A percentile compares a stretch with the other conserved stretches of the same genome.
These are phyloP conservation scores for Megaceryle alcyon DNA, from an alignment of 2,797 vertebrate species.

Conservation along the genomic window DNA sequence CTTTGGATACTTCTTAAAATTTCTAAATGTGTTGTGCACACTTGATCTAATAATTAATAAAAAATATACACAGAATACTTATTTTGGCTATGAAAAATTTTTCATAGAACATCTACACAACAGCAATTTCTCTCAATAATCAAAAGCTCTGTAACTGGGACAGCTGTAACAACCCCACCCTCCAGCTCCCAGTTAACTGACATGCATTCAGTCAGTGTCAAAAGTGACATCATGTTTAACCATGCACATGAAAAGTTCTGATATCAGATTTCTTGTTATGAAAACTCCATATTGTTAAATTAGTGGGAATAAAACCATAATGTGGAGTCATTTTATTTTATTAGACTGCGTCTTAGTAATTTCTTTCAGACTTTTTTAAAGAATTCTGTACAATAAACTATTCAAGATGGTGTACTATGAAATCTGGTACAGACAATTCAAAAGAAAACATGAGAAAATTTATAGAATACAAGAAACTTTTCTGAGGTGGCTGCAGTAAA, in stretches of 20 bases:
- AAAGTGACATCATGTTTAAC: background rate
- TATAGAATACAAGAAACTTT: background rate
- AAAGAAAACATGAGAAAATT: background rate
- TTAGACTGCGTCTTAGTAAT: background rate
- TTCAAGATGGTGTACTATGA: background rate
- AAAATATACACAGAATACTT: background rate
- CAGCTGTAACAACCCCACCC: background rate
- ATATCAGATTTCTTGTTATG: background rate
- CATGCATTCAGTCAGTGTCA: background rate
- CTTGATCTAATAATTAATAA: background rate
- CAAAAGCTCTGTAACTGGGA: background rate
- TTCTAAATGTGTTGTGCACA: background rate
- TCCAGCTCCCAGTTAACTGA: background rate
- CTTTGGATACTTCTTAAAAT: background rate
- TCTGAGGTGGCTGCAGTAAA: background rate
- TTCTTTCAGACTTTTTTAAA: background rate
- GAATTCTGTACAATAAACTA: background rate
- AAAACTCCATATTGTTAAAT: background rate
- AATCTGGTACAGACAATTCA: background rate
- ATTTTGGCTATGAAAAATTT: background rate
- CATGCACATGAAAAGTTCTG: rapidly evolving
- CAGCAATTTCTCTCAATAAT: background rate
- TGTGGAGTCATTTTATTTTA: background rate
- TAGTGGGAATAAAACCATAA: background rate
- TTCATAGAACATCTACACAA: background rate